Percentiles rank a stretch among this genome's conserved stretches.
phyloP scores from a whole-genome alignment of 2,113 vertebrate species.

The Phoenicopterus ruber region DNA sequence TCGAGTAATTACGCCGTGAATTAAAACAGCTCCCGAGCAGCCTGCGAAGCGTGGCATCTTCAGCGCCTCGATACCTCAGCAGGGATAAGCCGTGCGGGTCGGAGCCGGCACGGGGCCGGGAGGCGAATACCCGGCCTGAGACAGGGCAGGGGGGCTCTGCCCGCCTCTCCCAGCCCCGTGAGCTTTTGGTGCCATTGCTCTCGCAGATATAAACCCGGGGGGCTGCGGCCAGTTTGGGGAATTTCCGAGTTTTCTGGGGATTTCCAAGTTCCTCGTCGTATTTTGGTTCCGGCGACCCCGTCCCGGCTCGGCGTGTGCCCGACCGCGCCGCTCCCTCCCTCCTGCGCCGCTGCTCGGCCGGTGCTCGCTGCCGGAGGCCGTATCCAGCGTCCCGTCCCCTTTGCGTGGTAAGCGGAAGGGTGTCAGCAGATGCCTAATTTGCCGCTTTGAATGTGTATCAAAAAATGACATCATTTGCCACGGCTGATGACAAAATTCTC shows the following conservation, averaged over 20 bases:
- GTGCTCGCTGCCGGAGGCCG: background rate
- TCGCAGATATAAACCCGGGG: background rate
- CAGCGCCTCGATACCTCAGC: background rate
- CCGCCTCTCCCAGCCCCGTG: accelerated
- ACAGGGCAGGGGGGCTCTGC: background rate
- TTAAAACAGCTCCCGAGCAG: background rate
- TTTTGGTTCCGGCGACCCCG: background rate
- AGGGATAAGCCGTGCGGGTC: accelerated
- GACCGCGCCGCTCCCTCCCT: background rate
- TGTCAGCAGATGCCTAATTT: background rate
- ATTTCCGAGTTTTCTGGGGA: background rate
- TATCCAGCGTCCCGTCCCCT: background rate
- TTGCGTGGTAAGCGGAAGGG: background rate
- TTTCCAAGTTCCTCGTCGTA: background rate
- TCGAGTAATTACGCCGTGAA: background rate
- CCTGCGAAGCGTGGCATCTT: background rate
- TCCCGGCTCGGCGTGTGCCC: background rate
- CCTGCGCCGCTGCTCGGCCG: background rate
- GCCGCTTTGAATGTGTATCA: background rate
- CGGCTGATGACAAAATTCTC: background rate
- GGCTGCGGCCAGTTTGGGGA: background rate
- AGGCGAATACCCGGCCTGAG: accelerated
- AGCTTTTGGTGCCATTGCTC: background rate
- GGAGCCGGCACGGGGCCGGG: background rate
- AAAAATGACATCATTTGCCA: background rate